Percentiles rank a stretch among this genome's conserved stretches.
phyloP scores from a whole-genome alignment of 2,797 vertebrate species.

The Pteronotus mesoamericanus region DNA sequence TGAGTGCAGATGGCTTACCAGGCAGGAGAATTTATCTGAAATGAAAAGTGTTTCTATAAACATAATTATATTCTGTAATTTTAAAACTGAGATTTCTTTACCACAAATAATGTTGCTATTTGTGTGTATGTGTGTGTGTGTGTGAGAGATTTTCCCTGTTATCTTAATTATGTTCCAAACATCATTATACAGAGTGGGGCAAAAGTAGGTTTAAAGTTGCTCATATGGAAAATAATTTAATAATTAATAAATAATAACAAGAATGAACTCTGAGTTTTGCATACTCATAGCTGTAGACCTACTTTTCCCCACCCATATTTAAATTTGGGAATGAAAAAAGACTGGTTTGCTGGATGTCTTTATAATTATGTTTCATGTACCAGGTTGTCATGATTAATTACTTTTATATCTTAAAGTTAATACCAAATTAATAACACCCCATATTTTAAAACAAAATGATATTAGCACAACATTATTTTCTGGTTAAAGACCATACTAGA shows the following conservation, averaged over 20 bases:
- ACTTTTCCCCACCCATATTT: background rate
- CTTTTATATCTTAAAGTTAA: conserved; percentile 19
- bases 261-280: background rate
- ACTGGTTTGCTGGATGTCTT: background rate
- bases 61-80: background rate
- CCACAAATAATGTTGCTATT: background rate
- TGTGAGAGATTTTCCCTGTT: background rate
- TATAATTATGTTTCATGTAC: conserved; percentile 38
- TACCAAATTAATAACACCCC: background rate
- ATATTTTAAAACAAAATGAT: conserved; percentile 12
- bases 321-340: conserved; percentile 32
- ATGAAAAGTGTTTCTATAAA: background rate
- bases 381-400: background rate
- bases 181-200: background rate
- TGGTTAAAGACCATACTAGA: background rate
- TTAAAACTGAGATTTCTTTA: background rate
- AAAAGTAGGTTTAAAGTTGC: background rate
- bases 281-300: background rate
- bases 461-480: conserved; percentile 2
- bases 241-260: background rate
- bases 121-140: background rate
- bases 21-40: background rate
- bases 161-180: background rate
- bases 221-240: background rate
- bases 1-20: background rate